phyloP scores from a whole-genome alignment of 2,113 vertebrate species.

The Silurus meridionalis region DNA sequence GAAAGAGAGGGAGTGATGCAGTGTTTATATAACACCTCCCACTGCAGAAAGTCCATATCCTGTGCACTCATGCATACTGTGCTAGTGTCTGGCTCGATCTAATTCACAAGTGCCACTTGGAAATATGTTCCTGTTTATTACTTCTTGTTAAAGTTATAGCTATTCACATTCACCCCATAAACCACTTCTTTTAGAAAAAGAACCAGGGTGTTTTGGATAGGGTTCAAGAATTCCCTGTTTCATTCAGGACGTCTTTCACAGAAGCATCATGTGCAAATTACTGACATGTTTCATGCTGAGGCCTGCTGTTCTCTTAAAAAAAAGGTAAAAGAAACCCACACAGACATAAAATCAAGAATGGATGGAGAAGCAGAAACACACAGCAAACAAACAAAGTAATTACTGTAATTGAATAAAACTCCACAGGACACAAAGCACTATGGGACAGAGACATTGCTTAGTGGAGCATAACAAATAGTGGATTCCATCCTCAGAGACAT shows the following conservation, averaged over 20 bases:
- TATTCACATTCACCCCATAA: background rate
- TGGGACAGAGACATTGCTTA: background rate
- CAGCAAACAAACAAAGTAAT: background rate
- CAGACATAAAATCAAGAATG: background rate
- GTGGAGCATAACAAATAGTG: background rate
- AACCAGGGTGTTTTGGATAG: background rate
- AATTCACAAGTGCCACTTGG: background rate
- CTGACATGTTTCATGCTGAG: background rate
- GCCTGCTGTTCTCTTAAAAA: background rate
- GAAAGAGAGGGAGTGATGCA: constrained; percentile 15
- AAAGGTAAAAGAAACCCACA: background rate
- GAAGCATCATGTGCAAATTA: background rate
- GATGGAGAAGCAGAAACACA: background rate
- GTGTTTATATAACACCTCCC: constrained; percentile 28
- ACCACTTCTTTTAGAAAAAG: background rate
- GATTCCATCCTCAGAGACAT: background rate
- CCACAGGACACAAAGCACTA: background rate
- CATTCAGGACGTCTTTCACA: background rate
- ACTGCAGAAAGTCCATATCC: constrained; percentile 1
- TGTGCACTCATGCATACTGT: background rate
- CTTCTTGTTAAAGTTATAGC: background rate
- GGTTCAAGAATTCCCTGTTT: background rate
- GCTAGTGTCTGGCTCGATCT: background rate
- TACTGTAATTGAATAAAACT: background rate
- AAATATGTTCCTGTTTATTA: constrained; percentile 7